Base-by-base conservation (phyloP, 37 sponge, comb jelly and placozoan genomes). In the Crambe crambe region DNA sequence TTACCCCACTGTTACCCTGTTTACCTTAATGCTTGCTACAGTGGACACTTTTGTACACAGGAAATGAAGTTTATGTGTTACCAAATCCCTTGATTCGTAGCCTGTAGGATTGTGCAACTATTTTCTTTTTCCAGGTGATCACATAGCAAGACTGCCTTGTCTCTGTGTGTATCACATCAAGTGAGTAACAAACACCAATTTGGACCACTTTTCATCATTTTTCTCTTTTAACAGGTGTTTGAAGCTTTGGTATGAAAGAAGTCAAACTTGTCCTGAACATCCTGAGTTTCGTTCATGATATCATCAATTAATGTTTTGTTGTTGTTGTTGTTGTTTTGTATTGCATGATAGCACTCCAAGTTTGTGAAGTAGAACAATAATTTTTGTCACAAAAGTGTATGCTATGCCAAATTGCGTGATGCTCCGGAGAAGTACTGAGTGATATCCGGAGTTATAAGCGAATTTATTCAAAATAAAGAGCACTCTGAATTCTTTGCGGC, bases 71-170 rank as follows among this genome's bases (percentile, higher is more conserved):
- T 3, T 43, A 56, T 51, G 2, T 83, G 68, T 83, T n/a, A n/a
- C n/a, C n/a, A n/a, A n/a, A n/a, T n/a, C n/a, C n/a, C n/a, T n/a
- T n/a, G n/a, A n/a, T n/a, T n/a, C n/a, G 69, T 82, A 42, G 27
- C 31, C 5, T 36, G 68, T 6, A 2, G 0, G 64, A 1, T 0
- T 40, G 26, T 47, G 51, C 51, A n/a, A 27, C 42, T 77, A 27
- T 59, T 22, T 38, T 67, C 22, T 36, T 72, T 26, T 9, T 78
- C 32, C 79, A 95, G 96, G 92, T 65, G 83, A 89, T 43, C 73
- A 60, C 37, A 97, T 97, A 71, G 97, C 95, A 8, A 81, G 97
- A 80, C 76, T 97, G 69, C 97, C 96, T 29, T 97, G 97, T 38
- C 80, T 97, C 21, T 97, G 97, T 63, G 43, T 94, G 27, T 97